These are phyloP conservation scores for Caenorhabditis afra DNA, from an alignment of 2,888 invertebrate genomes.

Conservation along the genomic window DNA sequence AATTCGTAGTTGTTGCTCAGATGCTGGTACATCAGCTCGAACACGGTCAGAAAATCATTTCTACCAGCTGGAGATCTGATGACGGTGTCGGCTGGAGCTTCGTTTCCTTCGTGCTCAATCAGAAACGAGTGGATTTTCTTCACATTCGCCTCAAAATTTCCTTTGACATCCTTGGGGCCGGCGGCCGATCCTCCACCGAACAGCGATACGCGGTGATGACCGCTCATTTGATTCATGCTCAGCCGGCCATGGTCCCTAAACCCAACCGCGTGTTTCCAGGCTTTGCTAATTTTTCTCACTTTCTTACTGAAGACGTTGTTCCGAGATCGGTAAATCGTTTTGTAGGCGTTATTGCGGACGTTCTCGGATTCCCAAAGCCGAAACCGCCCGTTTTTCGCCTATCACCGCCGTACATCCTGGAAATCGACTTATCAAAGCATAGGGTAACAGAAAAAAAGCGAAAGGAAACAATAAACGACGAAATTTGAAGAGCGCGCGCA, in stretches of 20 bases:
- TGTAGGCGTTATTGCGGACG: conserved; percentile 45
- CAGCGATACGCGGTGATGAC: conserved; percentile 22
- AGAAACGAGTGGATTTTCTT: conserved; percentile 37
- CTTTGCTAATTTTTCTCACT: too few relatives aligned
- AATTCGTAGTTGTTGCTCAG: conserved; percentile 46
- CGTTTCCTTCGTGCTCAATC: conserved; percentile 19
- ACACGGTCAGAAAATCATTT: conserved; percentile 21
- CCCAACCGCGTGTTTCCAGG: too few relatives aligned
- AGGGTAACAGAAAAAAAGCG: not conserved
- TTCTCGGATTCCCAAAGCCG: not conserved
- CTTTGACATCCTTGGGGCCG: conserved; percentile 36
- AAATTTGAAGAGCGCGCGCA: not conserved
- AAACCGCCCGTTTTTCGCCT: conserved; percentile 34
- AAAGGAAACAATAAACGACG: not conserved
- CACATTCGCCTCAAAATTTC: conserved; percentile 5
- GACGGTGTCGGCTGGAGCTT: conserved; percentile 21
- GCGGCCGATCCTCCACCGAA: conserved; percentile 9
- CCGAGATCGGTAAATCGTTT: conserved; percentile 40
- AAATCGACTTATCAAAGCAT: not conserved
- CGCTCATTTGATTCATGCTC: conserved; percentile 7
- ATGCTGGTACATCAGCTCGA: conserved; percentile 48
- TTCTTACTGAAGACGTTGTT: conserved; percentile 17
- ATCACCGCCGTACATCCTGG: conserved; percentile 33
- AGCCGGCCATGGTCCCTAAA: conserved; percentile 20
- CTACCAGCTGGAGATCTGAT: conserved; percentile 29